A percentile compares a stretch with the other conserved stretches of the same genome.
These are phyloP conservation scores for Mugil cephalus DNA, from an alignment of 2,113 vertebrate genomes.

Conservation along the genomic window DNA sequence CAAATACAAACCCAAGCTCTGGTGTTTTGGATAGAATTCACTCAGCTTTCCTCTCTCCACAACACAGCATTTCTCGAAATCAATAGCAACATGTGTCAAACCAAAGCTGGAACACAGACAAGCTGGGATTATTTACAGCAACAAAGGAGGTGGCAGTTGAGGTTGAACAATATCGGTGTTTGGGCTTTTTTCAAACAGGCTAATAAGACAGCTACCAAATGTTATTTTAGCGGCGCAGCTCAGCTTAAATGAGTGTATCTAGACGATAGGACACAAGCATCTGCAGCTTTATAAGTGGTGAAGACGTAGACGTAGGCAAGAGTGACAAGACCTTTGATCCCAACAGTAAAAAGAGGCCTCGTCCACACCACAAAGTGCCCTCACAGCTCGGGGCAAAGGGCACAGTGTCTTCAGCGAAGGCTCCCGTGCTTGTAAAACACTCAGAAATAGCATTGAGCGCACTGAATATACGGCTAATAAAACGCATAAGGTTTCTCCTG, in stretches of 20 bases:
- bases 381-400: slow-evolving; percentile 47
- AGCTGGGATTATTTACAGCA: slow-evolving; percentile 23
- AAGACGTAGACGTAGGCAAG: slow-evolving; percentile 32
- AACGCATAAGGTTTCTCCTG: slow-evolving; percentile 51
- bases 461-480: slow-evolving; percentile 58
- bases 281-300: slow-evolving; percentile 12
- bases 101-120: slow-evolving; percentile 24
- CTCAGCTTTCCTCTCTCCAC: slow-evolving; percentile 43
- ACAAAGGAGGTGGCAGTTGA: background rate
- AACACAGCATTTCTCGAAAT: slow-evolving; percentile 44
- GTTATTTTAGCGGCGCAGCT: background rate
- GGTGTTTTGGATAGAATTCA: slow-evolving; percentile 51
- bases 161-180: background rate
- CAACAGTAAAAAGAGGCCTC: slow-evolving; percentile 60
- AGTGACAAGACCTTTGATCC: slow-evolving; percentile 53
- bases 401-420: slow-evolving; percentile 61
- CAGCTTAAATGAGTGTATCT: background rate
- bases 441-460: slow-evolving; percentile 70
- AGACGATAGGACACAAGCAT: background rate
- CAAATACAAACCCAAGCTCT: slow-evolving; percentile 58
- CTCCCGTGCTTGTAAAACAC: slow-evolving; percentile 67
- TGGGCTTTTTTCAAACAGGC: background rate
- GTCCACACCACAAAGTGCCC: slow-evolving; percentile 50
- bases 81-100: slow-evolving; percentile 47
- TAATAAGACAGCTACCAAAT: background rate